Conservation (phyloP, 2,888 invertebrate species). For the Ennomos erosarius region DNA sequence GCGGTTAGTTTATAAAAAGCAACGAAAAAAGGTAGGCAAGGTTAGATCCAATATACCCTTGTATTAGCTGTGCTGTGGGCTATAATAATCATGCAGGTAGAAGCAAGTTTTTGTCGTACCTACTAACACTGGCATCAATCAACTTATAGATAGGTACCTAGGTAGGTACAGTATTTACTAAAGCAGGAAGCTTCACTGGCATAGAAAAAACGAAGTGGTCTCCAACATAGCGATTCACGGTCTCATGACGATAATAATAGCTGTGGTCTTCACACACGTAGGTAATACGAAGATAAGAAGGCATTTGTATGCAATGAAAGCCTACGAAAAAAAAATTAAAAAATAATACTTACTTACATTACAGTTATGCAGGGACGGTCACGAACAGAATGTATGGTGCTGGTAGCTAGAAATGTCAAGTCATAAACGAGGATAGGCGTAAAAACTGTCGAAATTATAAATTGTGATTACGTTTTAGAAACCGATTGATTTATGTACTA, state of each 20-base stretch:
- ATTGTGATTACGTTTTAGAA: constrained; percentile 37
- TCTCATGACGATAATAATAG: constrained; percentile 48
- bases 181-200: constrained; percentile 59
- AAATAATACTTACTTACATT: constrained; percentile 4
- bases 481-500: constrained; percentile 35
- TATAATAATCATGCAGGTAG: constrained; percentile 49
- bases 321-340: constrained; percentile 31
- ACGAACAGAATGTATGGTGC: constrained; percentile 26
- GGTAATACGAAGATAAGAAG: constrained; percentile 12
- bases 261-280: constrained; percentile 29
- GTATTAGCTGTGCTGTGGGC: constrained; percentile 38
- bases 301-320: constrained; percentile 32
- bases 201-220: constrained; percentile 44
- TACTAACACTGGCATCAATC: constrained; percentile 58
- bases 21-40: constrained; percentile 43
- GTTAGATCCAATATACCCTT: constrained; percentile 51
- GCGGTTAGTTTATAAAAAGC: constrained; percentile 33
- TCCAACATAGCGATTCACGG: constrained; percentile 45
- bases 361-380: constrained; percentile 32
- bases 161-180: constrained; percentile 24
- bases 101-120: constrained; percentile 56
- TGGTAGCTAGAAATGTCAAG: constrained; percentile 26
- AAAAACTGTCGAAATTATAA: constrained; percentile 38
- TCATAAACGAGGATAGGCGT: constrained; percentile 24
- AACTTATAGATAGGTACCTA: constrained; percentile 38